phyloP scores from a whole-genome alignment of 1,140 invertebrate species.

The Pemphigus obesinymphae region DNA sequence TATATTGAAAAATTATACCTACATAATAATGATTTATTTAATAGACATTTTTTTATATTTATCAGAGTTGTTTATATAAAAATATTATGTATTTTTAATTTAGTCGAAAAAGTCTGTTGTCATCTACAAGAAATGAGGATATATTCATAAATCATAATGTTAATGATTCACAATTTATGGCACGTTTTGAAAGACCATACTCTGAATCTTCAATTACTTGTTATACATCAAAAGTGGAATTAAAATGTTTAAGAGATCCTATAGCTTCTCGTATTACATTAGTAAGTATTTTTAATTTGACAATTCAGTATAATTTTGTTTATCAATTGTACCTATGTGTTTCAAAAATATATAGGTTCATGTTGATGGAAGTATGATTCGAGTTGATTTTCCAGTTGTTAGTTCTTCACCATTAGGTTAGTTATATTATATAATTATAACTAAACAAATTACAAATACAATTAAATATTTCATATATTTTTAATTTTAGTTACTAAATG shows the following conservation, averaged over 20 bases:
- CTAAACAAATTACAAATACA: neutral
- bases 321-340: neutral
- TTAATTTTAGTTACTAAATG: constrained; percentile 58
- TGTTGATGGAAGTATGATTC: constrained; percentile 35
- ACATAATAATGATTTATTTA: neutral
- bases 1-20: neutral
- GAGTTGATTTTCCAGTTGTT: constrained; percentile 39
- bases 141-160: neutral
- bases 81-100: constrained; percentile 33
- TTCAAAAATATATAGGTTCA: constrained; percentile 9
- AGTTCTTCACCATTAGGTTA: constrained; percentile 41
- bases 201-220: constrained; percentile 29
- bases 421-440: neutral
- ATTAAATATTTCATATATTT: neutral
- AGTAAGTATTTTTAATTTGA: neutral
- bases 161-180: constrained; percentile 1
- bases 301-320: neutral
- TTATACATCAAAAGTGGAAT: constrained; percentile 9
- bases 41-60: neutral
- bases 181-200: constrained; percentile 2
- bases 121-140: constrained; percentile 47
- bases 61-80: neutral
- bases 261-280: constrained; percentile 31
- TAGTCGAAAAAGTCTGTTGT: constrained; percentile 58
- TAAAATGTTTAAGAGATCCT: constrained; percentile 30